Evolutionary conservation across 35 echinoderm and acorn worm genomes (phyloP), one percentile per base, ranked within the genome.

Genomic region (Patiria miniata): DNA sequence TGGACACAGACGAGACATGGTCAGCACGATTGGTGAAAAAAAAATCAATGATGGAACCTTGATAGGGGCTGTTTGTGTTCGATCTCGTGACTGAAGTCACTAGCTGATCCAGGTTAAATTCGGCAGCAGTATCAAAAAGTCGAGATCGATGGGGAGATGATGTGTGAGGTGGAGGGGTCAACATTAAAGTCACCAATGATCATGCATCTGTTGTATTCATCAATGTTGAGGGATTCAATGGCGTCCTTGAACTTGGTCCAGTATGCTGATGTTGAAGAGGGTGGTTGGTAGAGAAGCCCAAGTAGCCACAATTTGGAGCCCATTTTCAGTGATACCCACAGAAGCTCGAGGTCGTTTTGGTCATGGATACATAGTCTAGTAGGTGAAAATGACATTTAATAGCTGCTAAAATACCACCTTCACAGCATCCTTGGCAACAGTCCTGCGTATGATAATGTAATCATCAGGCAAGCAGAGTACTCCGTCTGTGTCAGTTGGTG

Each of bases 21-120:
- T 85, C 83, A 16, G 59, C 34, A 37, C 29, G 60, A 40, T 86
- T 86, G 39, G 84, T 86, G 42, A 78, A 53, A 29, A 86, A 18
- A 38, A 86, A 47, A 37, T 78, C 84, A 51, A 86, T 86, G 58
- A 86, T 86, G 0, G 40, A 86, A 47, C 39, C 84, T 77, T 68
- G 30, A 14, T 84, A 12, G 30, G 61, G 9, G 16, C 10, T 40
- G 15, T 86, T 39, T n/a, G n/a, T n/a, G 9, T 61, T 40, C 0
- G 84, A 61, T 77, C 84, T 47, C 7, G 84, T 78, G 3, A 85
- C 60, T 40, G 54, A 68, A 1, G 28, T 32, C 83, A 85, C 59
- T 14, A 85, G 57, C 83, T 85, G 83, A 18, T 85, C 57, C 33
- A 85, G 36, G 36, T 60, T 60, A 15, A 68, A 85, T 7, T 85